Evolutionary conservation across 2,797 vertebrate species (phyloP).

Genomic region (Allobates femoralis): DNA sequence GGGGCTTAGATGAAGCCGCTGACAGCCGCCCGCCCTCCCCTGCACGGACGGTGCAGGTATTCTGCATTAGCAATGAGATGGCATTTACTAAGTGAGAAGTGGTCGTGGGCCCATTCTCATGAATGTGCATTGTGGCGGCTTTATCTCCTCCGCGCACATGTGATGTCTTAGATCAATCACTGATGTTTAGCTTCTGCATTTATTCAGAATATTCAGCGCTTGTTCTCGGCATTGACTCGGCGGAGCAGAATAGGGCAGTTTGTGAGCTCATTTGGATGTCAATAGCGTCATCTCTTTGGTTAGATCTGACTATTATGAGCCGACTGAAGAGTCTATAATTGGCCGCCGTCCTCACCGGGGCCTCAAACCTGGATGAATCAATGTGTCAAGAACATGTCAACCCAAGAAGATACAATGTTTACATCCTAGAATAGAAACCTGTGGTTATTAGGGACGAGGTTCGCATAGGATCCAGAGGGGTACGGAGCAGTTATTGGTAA

Average conservation of each 20-base stretch:
- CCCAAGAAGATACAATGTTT: constrained; percentile 28
- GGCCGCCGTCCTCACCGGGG: constrained; percentile 36
- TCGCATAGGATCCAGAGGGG: no score
- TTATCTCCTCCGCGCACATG: constrained; percentile 52
- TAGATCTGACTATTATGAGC: constrained; percentile 48
- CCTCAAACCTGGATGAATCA: constrained; percentile 45
- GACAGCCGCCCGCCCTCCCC: constrained; percentile 9
- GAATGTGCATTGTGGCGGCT: constrained; percentile 43
- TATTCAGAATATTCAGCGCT: constrained; percentile 44
- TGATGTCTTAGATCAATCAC: constrained; percentile 51
- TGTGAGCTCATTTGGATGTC: constrained; percentile 59
- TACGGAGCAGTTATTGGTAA: no score
- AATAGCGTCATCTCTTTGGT: constrained; percentile 53
- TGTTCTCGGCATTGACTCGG: constrained; percentile 48
- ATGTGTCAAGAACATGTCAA: constrained; percentile 55
- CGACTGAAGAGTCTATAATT: constrained; percentile 55
- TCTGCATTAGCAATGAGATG: constrained; percentile 46
- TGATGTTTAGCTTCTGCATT: constrained; percentile 49
- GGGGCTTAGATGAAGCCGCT: constrained; percentile 3
- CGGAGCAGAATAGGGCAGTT: constrained; percentile 48
- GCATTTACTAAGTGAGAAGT: constrained; percentile 48
- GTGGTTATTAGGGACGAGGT: background rate
- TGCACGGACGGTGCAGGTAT: constrained; percentile 26
- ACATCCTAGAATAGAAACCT: constrained; percentile 45
- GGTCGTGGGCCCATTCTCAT: background rate